These are phyloP conservation scores for Carapus acus DNA, from an alignment of 2,797 vertebrate genomes.

Conservation along the genomic window DNA sequence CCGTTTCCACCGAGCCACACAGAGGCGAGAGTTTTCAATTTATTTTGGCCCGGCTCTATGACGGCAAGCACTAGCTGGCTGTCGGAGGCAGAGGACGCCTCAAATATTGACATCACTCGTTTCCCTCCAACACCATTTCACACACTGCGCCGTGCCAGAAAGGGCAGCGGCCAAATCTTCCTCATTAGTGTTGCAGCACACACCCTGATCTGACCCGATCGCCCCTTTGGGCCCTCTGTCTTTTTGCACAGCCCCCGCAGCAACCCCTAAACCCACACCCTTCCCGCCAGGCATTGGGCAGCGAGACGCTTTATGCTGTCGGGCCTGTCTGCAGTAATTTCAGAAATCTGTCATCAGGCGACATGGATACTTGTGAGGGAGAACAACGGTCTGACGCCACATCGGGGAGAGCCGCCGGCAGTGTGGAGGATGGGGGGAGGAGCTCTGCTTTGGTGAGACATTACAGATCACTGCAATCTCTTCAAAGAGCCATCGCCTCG, in stretches of 20 bases:
- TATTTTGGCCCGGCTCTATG: slow-evolving; percentile 26
- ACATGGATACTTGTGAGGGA: neutral
- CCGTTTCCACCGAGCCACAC: slow-evolving; percentile 27
- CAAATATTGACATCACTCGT: neutral
- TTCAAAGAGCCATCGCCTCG: too few species aligned
- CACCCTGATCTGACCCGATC: neutral
- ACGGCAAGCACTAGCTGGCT: slow-evolving; percentile 8
- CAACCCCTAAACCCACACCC: too few species aligned
- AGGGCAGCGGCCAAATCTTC: slow-evolving; percentile 33
- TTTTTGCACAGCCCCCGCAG: too few species aligned
- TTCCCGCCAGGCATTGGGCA: slow-evolving; percentile 14
- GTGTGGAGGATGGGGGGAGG: neutral
- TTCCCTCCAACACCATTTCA: slow-evolving; percentile 17
- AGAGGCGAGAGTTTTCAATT: slow-evolving; percentile 19
- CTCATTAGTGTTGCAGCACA: slow-evolving; percentile 33
- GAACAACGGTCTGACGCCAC: neutral
- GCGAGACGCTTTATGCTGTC: slow-evolving; percentile 7
- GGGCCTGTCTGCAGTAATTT: slow-evolving; percentile 3
- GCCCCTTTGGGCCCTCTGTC: too few species aligned
- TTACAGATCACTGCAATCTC: too few species aligned
- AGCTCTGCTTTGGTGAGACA: neutral
- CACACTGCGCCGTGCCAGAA: slow-evolving; percentile 15
- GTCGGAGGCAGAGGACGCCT: slow-evolving; percentile 2
- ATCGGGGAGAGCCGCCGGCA: neutral
- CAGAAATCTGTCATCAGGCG: neutral